These are phyloP conservation scores for Patella vulgata DNA, from an alignment of 1,140 invertebrate species.

Conservation along the genomic window DNA sequence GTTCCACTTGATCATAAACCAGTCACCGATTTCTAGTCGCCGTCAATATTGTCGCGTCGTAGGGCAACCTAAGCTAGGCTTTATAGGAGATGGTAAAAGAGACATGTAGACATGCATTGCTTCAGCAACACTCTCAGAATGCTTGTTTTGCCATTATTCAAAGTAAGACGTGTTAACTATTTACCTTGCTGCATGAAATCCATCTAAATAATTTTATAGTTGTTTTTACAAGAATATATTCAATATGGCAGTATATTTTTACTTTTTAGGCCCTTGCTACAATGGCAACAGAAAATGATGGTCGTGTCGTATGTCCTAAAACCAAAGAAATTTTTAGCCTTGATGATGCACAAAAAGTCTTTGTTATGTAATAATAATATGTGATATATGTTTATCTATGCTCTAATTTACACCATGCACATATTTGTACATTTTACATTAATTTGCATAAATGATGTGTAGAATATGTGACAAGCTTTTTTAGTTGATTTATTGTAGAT, in stretches of 20 bases:
- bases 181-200: too few relatives aligned
- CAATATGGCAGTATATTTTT: slow-evolving; percentile 27
- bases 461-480: neutral
- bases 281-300: slow-evolving; percentile 89
- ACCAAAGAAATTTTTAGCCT: slow-evolving; percentile 89
- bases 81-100: too few relatives aligned
- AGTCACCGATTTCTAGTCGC: too few relatives aligned
- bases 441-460: neutral
- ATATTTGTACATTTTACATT: neutral
- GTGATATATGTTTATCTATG: neutral
- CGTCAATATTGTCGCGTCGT: too few relatives aligned
- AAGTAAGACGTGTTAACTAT: too few relatives aligned
- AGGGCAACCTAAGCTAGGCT: too few relatives aligned
- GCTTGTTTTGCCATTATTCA: too few relatives aligned
- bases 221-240: too few relatives aligned
- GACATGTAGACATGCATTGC: too few relatives aligned
- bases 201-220: too few relatives aligned
- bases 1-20: too few relatives aligned
- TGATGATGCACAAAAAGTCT: slow-evolving; percentile 93
- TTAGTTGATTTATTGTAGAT: neutral
- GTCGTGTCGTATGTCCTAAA: slow-evolving; percentile 89
- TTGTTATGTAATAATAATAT: slow-evolving; percentile 71
- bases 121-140: too few relatives aligned
- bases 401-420: neutral
- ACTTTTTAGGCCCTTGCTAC: slow-evolving; percentile 79